Evolutionary conservation across 2,888 invertebrate species (phyloP).

Genomic region (Amblyteles armatorius): DNA sequence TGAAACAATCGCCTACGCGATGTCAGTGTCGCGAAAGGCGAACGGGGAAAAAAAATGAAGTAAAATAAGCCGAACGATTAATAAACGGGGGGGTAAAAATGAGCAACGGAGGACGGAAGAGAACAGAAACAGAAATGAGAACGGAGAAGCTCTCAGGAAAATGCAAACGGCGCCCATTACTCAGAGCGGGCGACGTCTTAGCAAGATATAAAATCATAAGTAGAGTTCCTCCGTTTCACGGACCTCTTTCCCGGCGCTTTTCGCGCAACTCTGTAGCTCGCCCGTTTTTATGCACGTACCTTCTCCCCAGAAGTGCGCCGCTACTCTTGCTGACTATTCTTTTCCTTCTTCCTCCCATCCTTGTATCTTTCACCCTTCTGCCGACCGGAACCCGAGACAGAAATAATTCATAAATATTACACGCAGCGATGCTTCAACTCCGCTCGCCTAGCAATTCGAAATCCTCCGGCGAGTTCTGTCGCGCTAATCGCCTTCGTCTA

Average conservation of each 20-base stretch:
- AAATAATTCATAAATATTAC: conserved; percentile 63
- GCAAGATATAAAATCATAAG: conserved; percentile 59
- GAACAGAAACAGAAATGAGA: conserved; percentile 36
- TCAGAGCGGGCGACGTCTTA: conserved; percentile 59
- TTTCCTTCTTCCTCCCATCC: conserved; percentile 9
- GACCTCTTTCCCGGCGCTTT: neutral
- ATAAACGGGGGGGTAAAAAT: conserved; percentile 28
- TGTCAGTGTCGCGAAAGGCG: conserved; percentile 5
- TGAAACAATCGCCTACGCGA: neutral
- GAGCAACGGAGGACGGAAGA: conserved; percentile 32
- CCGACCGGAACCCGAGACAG: conserved; percentile 23
- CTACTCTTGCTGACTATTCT: neutral
- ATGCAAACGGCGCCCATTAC: conserved; percentile 62
- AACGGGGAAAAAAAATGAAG: conserved; percentile 22
- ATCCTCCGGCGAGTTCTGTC: conserved; percentile 35
- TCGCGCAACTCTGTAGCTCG: conserved; percentile 14
- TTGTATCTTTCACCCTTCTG: neutral
- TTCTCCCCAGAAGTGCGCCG: conserved; percentile 29
- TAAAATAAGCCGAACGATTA: conserved; percentile 13
- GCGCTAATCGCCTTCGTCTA: conserved; percentile 43
- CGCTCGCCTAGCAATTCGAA: conserved; percentile 34
- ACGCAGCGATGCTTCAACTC: conserved; percentile 29
- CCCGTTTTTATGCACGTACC: conserved; percentile 2
- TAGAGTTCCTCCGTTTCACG: conserved; percentile 11
- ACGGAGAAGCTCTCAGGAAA: conserved; percentile 63